Base-by-base conservation (phyloP, 2,888 invertebrate genomes). In the Heterodera filipjevi region DNA sequence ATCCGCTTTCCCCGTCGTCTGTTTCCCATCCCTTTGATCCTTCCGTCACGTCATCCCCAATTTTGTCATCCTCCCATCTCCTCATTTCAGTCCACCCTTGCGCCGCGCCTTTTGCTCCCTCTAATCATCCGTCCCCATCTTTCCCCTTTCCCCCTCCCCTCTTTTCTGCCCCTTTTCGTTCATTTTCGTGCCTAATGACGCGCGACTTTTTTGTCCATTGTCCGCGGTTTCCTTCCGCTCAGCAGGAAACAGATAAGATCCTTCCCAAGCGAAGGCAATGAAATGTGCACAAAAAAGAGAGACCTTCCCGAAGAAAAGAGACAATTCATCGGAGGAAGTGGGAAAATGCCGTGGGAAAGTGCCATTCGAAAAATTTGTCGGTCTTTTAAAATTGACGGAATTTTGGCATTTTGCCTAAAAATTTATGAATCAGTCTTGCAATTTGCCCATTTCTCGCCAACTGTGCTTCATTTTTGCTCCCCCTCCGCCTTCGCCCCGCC, bases 121-220 rank as follows among this genome's bases (percentile, higher is more conserved):
- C 53, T 73, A 73, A 53, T 73, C 46, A 73, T 49, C 49, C 46
- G 73, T 49, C 73, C 59, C 59, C 68, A 68, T 68, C 35, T 68
- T 22, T 27, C 33, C 33, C 68, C 16, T 33, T 3, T 30, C 19
- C 68, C 33, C 33, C 68, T 33, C 10, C 35, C 33, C 66, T 32
- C 66, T 12, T 32, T n/a, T 30, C 32, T 5, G 5, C 66, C 33
- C 32, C 33, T 27, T 68, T 32, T 14, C 14, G 8, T 32, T 33
- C 27, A 19, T 59, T 59, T 59, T 27, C 59, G 59, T 59, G 59
- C 12, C 59, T 59, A 59, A 59, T 59, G 59, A 27, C n/a, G 59
- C 59, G 59, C 59, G 59, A 59, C 59, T n/a, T n/a, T 53, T 59
- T 59, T 27, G 59, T 27, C 59, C 59, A 59, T 59, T 59, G 59